A percentile compares a stretch with the other conserved stretches of the same genome.
phyloP scores from a whole-genome alignment of 2,797 vertebrate genomes.

The Aldrovandia affinis region DNA sequence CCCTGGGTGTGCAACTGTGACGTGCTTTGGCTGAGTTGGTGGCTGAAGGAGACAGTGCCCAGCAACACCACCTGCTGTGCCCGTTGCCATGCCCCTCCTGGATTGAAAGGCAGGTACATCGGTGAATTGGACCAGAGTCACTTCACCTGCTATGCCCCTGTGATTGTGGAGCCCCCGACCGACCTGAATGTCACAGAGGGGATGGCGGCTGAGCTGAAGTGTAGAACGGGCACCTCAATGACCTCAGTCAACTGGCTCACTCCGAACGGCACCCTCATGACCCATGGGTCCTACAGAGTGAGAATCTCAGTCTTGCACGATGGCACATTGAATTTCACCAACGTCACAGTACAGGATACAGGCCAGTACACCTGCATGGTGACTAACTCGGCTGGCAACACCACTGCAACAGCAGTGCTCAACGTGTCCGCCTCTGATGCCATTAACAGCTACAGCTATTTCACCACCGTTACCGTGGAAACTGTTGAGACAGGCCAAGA shows the following conservation, averaged over 20 bases:
- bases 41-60: constrained; percentile 94
- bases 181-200: constrained; percentile 97
- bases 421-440: constrained; percentile 90
- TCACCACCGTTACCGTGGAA: constrained; percentile 94
- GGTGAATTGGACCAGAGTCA: constrained; percentile 93
- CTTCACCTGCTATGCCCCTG: constrained; percentile 94
- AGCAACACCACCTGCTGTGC: constrained; percentile 97
- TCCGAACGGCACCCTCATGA: constrained; percentile 95
- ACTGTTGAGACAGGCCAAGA: constrained; percentile 78
- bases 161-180: constrained; percentile 94
- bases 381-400: constrained; percentile 95
- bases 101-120: constrained; percentile 87
- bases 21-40: constrained; percentile 96
- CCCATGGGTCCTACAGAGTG: constrained; percentile 93
- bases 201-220: constrained; percentile 95
- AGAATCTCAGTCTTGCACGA: constrained; percentile 94
- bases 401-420: constrained; percentile 91
- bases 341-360: constrained; percentile 95
- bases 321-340: constrained; percentile 95
- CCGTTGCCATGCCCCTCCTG: constrained; percentile 91
- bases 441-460: constrained; percentile 86
- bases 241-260: constrained; percentile 97
- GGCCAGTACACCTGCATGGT: constrained; percentile 98
- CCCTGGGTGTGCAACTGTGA: constrained; percentile 98
- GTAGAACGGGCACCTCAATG: constrained; percentile 94